Evolutionary conservation across 2,888 invertebrate species (phyloP).

Genomic region (Brenthis hecate): DNA sequence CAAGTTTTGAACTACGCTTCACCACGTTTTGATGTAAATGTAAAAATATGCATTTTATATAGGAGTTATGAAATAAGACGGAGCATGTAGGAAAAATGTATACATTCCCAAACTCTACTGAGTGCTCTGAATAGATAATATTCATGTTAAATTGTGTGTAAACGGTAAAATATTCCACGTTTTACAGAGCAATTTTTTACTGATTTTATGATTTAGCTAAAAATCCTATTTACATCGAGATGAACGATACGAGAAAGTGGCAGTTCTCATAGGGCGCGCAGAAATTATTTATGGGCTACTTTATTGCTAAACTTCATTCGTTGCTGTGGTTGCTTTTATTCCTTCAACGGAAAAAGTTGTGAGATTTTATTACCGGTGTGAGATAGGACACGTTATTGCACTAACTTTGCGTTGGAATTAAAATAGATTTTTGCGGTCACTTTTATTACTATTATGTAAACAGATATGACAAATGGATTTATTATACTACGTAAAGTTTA

Average conservation of each 20-base stretch:
- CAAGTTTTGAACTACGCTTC: conserved; percentile 13
- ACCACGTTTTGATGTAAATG: conserved; percentile 23
- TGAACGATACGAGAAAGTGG: conserved; percentile 62
- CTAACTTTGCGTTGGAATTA: conserved; percentile 73
- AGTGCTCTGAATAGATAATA: conserved; percentile 50
- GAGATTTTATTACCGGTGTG: conserved; percentile 79
- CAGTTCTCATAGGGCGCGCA: conserved; percentile 69
- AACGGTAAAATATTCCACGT: conserved; percentile 47
- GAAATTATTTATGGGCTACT: conserved; percentile 79
- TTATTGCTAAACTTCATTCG: conserved; percentile 81
- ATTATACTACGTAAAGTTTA: not conserved
- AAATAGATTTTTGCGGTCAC: conserved; percentile 74
- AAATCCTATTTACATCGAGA: conserved; percentile 57
- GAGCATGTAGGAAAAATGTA: conserved; percentile 58
- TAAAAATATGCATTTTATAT: conserved; percentile 42
- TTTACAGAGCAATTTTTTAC: conserved; percentile 40
- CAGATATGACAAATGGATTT: conserved; percentile 7
- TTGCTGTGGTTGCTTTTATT: conserved; percentile 80
- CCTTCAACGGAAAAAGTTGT: conserved; percentile 78
- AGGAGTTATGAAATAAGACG: not conserved
- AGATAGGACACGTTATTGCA: conserved; percentile 80
- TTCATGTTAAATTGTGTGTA: conserved; percentile 62
- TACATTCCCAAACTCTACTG: conserved; percentile 47
- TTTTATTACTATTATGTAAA: conserved; percentile 19
- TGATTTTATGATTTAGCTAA: conserved; percentile 47